Evolutionary conservation across 2,113 vertebrate genomes (phyloP), one percentile per base, ranked within the genome.

Genomic region (Nesoenas mayeri): DNA sequence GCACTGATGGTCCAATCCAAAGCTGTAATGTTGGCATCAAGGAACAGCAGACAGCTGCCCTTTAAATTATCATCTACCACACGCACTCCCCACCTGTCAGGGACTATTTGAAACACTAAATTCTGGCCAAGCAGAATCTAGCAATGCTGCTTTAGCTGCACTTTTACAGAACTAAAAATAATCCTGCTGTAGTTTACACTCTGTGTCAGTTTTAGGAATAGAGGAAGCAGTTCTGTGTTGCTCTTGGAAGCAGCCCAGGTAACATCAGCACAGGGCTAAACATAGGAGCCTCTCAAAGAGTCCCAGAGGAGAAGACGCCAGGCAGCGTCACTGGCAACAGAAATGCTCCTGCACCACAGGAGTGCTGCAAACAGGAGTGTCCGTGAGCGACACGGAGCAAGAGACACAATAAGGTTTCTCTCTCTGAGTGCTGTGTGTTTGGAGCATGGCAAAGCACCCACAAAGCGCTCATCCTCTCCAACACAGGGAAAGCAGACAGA

Each of bases 161-260:
- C 77, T 93, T 88, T 60, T 79, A 71, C 34, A 79, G 69, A 91
- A 89, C 92, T 95, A 97, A 96, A 96, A 97, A 97, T 96, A 97
- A 97, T 70, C 81, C 70, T 96, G 95, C 95, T 73, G 85, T 71
- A 93, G 88, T 91, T 94, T 85, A 95, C 80, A 66, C 90, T 85
- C 67, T 61, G 73, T 95, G 91, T 80, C 93, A 93, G 81, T 74
- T 95, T 94, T 96, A 96, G 72, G 86, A 96, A 82, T 32, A 91
- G 66, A 92, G 89, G 93, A 96, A 96, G 91, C 60, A 36, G 88
- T 57, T 89, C 84, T 71, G 31, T 77, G 56, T 31, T 92, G 92
- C 70, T 94, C 86, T 95, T 95, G 95, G 95, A 96, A 83, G 75
- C 67, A 83, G 64, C 93, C 93, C 97, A 96, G 93, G 93, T 97